These are phyloP conservation scores for Sturmia bella DNA, from an alignment of 2,888 invertebrate species.

Conservation along the genomic window DNA sequence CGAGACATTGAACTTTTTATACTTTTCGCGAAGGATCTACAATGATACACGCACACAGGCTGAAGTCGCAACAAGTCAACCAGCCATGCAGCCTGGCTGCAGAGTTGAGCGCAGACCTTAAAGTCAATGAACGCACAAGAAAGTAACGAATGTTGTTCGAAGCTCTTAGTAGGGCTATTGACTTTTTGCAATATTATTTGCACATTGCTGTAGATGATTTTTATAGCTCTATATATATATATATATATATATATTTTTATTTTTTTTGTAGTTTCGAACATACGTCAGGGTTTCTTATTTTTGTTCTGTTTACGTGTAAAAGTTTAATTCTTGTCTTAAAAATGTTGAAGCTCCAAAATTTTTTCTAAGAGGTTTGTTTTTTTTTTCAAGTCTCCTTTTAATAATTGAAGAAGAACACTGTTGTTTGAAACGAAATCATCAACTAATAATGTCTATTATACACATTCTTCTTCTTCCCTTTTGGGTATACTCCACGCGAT, in stretches of 20 bases:
- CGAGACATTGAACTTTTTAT: conserved; percentile 58
- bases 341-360: too few species aligned
- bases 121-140: conserved; percentile 61
- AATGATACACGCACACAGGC: conserved; percentile 29
- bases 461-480: too few species aligned
- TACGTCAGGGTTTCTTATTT: background rate
- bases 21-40: conserved; percentile 49
- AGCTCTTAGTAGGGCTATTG: conserved; percentile 52
- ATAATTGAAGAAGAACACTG: too few species aligned
- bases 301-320: too few species aligned
- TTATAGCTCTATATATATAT: conserved; percentile 22
- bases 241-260: conserved; percentile 21
- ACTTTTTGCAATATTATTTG: conserved; percentile 50
- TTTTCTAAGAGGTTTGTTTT: too few species aligned
- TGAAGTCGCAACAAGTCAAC: background rate
- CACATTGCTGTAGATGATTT: conserved; percentile 27
- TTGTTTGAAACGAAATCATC: too few species aligned
- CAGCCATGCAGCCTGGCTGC: background rate
- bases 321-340: too few species aligned
- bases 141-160: conserved; percentile 48
- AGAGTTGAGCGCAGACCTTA: conserved; percentile 1
- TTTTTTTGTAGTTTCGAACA: background rate
- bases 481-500: too few species aligned
- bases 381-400: too few species aligned
- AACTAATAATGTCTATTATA: too few species aligned